Percentiles rank a stretch among this genome's conserved stretches.
Conservation (phyloP, 2,888 invertebrate species). For the Lithophane socia region DNA sequence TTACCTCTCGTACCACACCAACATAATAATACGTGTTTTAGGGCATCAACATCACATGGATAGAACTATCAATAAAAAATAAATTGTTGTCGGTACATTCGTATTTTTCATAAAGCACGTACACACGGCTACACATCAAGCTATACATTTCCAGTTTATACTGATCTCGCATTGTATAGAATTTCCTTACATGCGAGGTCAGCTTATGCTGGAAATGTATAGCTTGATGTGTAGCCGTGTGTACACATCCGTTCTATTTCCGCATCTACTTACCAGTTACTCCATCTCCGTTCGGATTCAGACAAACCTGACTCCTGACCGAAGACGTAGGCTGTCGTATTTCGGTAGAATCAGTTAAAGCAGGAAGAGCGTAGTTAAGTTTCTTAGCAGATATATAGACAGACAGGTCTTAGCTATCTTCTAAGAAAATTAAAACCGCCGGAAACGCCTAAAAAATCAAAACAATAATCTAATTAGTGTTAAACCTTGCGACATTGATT, state of each 20-base stretch:
- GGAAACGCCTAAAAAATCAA: neutral
- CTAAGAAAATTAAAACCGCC: neutral
- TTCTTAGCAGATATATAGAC: too few species aligned
- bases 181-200: too few species aligned
- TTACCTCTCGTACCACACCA: too few species aligned
- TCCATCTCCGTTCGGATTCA: neutral
- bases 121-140: too few species aligned
- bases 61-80: neutral
- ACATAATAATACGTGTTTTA: too few species aligned
- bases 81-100: neutral
- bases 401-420: neutral
- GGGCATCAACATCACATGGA: neutral
- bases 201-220: too few species aligned
- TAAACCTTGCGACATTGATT: constrained; percentile 20
- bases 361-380: too few species aligned
- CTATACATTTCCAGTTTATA: too few species aligned
- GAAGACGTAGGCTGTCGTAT: too few species aligned
- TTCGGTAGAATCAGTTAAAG: neutral
- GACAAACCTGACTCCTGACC: too few species aligned
- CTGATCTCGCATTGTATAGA: too few species aligned
- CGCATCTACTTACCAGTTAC: neutral
- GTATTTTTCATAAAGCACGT: neutral
- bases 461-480: neutral
- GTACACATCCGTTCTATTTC: constrained; percentile 17
- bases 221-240: too few species aligned